Base-by-base conservation (phyloP, 2,888 invertebrate species). In the Epistrophe eligans region DNA sequence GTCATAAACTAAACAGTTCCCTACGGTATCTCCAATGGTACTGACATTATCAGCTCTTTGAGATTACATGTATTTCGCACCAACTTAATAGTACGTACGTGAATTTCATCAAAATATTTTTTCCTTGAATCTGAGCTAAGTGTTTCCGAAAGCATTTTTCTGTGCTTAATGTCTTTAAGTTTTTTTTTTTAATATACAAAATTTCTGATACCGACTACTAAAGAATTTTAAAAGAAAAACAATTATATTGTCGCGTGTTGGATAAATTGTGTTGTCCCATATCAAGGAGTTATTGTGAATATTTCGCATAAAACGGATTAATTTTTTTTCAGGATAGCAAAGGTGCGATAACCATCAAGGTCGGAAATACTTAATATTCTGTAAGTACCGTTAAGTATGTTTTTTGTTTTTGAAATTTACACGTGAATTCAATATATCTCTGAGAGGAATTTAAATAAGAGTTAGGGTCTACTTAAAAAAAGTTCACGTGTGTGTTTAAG, bases 261-360 rank as follows among this genome's bases (percentile, higher is more conserved):
- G 10, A 40, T 35, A 11, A 52, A 58, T 24, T 57, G 38, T 45
- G 50, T 32, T 32, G 5, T 50, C 32, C 8, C 28, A 40, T 32
- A 2, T 24, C 35, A 40, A 64, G 67, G 32, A 38, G 62, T 57
- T 19, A 1, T 19, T 66, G 45, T 71, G 32, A 64, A 57, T 17
- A n/a, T 35, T 57, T 28, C 71, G 48, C 64, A 64, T 50, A 70
- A 19, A 19, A 64, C 71, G 76, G 81, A 81, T 81, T 57, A 66
- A 77, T 71, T 77, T 77, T 55, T 64, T 74, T 71, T 17, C 40
- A 66, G 82, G 82, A 77, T 77, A 28, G 0, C 24, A 8, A 28
- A 73, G 82, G 72, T 72, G 24, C 24, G 72, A 82, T 72, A 72
- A 67, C 10, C 48, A 13, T 13, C 52, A 35, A 1, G 5, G 58